Base-by-base conservation (phyloP, 2,113 vertebrate species). In the Fulmarus glacialis region DNA sequence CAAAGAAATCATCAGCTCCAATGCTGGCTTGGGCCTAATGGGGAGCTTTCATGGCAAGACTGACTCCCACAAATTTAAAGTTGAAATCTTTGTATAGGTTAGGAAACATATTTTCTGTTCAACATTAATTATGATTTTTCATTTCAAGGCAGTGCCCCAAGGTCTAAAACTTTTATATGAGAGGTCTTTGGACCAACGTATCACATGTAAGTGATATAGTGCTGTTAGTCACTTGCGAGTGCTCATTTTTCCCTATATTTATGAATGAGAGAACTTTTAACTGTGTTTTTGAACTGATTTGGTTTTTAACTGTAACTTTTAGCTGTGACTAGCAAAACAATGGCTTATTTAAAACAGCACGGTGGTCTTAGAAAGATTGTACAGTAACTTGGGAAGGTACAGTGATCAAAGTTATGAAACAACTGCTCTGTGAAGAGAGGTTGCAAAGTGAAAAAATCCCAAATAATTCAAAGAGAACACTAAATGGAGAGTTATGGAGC, bases 371-470 rank as follows among this genome's bases (percentile, higher is more conserved):
- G 38, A 71, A 79, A 75, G 87, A 62, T 56, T 32, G 52, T 78
- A 9, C 23, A 48, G 93, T 94, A 96, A 97, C 74, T 80, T 80
- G 93, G 97, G 95, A 64, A 75, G 52, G 85, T 67, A 34, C 20
- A 77, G 87, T 7, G 38, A 72, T 79, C 66, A 47, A n/a, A 87
- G 87, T 72, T 22, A 27, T 16, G 90, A 56, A 94, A 72, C 90
- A 95, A 97, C 96, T 97, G 96, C 74, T 93, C 64, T 23, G 87
- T 26, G 87, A 94, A 58, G 91, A 95, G 87, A 94, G 95, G n/a
- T n/a, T n/a, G n/a, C n/a, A n/a, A n/a, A n/a, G n/a, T n/a, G n/a
- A n/a, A n/a, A n/a, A n/a, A n/a, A n/a, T n/a, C n/a, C n/a, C n/a
- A n/a, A n/a, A n/a, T n/a, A n/a, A n/a, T n/a, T n/a, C 30, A 19